phyloP scores from a whole-genome alignment of 2,113 vertebrate genomes.

The Lasiurus cinereus region DNA sequence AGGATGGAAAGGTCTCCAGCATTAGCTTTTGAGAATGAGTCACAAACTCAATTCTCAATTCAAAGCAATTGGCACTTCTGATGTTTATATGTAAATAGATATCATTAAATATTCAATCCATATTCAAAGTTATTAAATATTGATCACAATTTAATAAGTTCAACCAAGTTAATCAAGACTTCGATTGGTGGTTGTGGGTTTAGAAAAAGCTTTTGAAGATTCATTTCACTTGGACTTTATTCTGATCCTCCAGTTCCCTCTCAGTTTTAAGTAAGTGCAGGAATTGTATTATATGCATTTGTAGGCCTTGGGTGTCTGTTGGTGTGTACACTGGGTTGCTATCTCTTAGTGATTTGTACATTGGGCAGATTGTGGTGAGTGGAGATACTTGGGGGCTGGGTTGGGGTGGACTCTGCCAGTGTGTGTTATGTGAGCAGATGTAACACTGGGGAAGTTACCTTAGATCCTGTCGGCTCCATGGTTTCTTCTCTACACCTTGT shows the following conservation, averaged over 20 bases:
- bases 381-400: background rate
- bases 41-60: constrained; percentile 66
- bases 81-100: constrained; percentile 81
- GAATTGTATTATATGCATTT: background rate
- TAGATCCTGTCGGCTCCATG: background rate
- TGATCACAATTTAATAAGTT: constrained; percentile 86
- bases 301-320: background rate
- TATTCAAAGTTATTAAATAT: constrained; percentile 87
- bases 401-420: no score
- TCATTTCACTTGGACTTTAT: background rate
- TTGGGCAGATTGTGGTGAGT: background rate
- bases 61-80: constrained; percentile 77
- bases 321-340: background rate
- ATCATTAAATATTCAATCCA: constrained; percentile 84
- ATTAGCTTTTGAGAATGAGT: constrained; percentile 32
- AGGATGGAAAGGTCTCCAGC: background rate
- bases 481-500: background rate
- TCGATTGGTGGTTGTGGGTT: constrained; percentile 82
- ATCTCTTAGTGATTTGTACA: background rate
- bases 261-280: background rate
- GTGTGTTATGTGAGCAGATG: background rate
- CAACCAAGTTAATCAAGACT: constrained; percentile 74
- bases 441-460: background rate
- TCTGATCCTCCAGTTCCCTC: background rate
- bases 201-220: constrained; percentile 70